phyloP scores from a whole-genome alignment of 2,113 vertebrate species.

The Octodon degus region DNA sequence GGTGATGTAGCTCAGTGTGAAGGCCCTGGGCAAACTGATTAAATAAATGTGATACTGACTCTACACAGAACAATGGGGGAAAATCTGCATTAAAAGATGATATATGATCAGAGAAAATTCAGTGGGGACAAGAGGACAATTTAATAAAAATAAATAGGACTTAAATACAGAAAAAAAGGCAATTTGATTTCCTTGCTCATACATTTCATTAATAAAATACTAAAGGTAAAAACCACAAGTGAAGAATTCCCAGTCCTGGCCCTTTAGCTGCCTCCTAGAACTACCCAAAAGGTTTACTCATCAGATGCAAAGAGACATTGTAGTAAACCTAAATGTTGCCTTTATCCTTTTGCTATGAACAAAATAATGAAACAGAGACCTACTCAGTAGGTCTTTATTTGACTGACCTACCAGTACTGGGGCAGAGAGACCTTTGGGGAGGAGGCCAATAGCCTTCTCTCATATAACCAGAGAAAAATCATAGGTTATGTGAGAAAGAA shows the following conservation, averaged over 20 bases:
- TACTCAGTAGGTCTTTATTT: background rate
- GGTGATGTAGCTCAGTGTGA: background rate
- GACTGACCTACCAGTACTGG: background rate
- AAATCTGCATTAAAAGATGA: background rate
- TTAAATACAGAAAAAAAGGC: background rate
- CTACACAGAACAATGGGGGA: background rate
- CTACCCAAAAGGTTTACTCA: background rate
- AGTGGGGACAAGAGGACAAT: background rate
- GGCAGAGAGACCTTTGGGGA: background rate
- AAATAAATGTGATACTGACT: background rate
- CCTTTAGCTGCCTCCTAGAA: background rate
- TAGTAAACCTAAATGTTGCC: background rate
- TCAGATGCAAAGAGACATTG: constrained; percentile 17
- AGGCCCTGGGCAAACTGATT: background rate
- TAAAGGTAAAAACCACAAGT: background rate
- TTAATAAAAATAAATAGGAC: background rate
- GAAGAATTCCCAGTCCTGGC: background rate
- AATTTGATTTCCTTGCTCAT: background rate
- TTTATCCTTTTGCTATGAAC: constrained; percentile 17
- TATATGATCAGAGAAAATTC: background rate
- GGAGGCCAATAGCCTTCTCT: background rate
- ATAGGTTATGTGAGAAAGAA: background rate
- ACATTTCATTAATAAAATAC: background rate
- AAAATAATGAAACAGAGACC: background rate
- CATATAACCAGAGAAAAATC: background rate